Evolutionary conservation across 2,797 vertebrate species (phyloP).

Genomic region (Sebastes jordani): DNA sequence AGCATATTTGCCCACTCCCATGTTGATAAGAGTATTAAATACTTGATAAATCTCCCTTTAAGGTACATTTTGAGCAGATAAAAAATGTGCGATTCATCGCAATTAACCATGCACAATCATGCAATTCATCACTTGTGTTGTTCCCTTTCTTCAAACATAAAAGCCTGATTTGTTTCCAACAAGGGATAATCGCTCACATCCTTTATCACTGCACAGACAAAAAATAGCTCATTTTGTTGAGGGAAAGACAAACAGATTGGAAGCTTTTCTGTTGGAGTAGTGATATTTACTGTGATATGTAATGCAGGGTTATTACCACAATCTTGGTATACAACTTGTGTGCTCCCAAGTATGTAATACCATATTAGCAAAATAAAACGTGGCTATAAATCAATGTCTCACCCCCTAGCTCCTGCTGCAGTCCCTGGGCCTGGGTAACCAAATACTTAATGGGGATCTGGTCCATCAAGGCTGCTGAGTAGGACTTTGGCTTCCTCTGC

Average conservation of each 20-base stretch:
- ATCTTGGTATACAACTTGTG: not conserved
- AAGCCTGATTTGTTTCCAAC: not conserved
- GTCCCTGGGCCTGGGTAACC: slow-evolving; percentile 94
- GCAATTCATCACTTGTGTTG: no score
- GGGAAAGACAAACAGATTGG: not conserved
- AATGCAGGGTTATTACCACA: not conserved
- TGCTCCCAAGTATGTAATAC: not conserved
- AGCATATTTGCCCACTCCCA: no score
- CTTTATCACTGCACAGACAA: not conserved
- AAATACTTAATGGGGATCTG: slow-evolving; percentile 99
- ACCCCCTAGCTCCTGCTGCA: slow-evolving; percentile 98
- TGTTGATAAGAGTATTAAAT: no score
- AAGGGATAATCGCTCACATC: not conserved
- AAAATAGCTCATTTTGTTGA: not conserved
- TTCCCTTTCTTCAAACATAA: not conserved
- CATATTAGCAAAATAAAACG: not conserved
- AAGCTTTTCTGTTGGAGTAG: not conserved
- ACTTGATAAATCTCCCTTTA: no score
- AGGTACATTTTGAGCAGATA: no score
- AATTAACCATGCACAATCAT: no score
- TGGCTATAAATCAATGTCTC: slow-evolving; percentile 34
- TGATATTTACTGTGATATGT: not conserved
- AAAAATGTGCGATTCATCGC: no score
- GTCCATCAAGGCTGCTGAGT: slow-evolving; percentile 96
- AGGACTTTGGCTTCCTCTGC: slow-evolving; percentile 97